Evolutionary conservation across 2,113 vertebrate species (phyloP).

Genomic region (Sceloporus undulatus): DNA sequence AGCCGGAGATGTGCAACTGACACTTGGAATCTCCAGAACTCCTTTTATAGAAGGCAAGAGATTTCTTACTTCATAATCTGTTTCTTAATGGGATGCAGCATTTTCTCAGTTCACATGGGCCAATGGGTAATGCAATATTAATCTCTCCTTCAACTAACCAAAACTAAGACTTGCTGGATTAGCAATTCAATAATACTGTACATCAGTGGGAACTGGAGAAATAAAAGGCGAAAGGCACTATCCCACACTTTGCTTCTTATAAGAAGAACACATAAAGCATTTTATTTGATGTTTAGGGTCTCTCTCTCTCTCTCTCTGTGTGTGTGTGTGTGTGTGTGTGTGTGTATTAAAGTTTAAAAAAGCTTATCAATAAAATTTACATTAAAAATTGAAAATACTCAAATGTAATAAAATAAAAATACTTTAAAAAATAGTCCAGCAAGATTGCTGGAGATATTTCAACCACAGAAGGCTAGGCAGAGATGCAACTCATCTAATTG

Average conservation of each 20-base stretch:
- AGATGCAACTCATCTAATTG: not conserved
- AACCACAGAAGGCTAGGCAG: not conserved
- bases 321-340: too few species aligned
- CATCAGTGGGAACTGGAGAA: not conserved
- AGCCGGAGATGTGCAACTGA: not conserved
- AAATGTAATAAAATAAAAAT: too few species aligned
- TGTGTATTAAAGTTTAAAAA: too few species aligned
- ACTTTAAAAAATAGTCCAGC: too few species aligned
- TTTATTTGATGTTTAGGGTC: not conserved
- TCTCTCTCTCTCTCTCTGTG: too few species aligned
- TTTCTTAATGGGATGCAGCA: slow-evolving; percentile 6
- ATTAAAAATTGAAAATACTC: too few species aligned
- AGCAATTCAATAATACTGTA: slow-evolving; percentile 11
- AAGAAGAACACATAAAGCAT: too few species aligned
- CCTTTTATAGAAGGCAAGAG: not conserved
- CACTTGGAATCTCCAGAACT: slow-evolving; percentile 28
- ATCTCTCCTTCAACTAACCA: slow-evolving; percentile 7
- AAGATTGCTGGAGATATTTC: not conserved
- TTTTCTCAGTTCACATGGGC: not conserved
- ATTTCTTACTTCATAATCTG: not conserved
- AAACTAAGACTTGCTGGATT: slow-evolving; percentile 3
- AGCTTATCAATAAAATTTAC: too few species aligned
- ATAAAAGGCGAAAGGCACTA: not conserved
- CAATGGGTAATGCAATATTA: slow-evolving; percentile 19
- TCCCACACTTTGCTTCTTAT: not conserved